These are phyloP conservation scores for Halocynthia aurantium DNA, from an alignment of 23 tunicate species.

Conservation along the genomic window DNA sequence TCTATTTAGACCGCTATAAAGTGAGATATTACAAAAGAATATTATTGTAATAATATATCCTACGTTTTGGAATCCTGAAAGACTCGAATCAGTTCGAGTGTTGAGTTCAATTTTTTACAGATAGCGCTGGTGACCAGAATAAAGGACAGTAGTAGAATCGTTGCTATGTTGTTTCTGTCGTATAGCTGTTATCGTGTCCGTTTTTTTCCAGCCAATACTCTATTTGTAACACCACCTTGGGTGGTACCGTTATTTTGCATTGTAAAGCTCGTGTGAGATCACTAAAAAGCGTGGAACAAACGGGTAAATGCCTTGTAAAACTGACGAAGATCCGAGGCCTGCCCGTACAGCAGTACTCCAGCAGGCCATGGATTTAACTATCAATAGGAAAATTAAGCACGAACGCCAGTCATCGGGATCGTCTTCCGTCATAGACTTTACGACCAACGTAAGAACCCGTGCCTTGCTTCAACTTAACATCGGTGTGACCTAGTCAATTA, in stretches of 20 bases:
- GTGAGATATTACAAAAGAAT: no score
- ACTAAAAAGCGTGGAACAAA: neutral
- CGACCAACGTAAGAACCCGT: no score
- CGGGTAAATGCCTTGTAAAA: constrained; percentile 68
- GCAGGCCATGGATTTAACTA: constrained; percentile 70
- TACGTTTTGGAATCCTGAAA: no score
- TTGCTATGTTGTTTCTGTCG: neutral
- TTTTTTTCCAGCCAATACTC: neutral
- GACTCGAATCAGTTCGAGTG: no score
- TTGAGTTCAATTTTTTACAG: no score
- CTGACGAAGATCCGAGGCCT: constrained; percentile 44
- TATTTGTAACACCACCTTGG: neutral
- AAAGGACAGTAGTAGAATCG: constrained; percentile 1
- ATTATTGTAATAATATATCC: no score
- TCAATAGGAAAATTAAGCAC: constrained; percentile 53
- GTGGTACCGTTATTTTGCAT: constrained; percentile 2
- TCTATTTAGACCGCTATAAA: no score
- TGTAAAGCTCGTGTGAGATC: no score
- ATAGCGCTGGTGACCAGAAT: constrained; percentile 1
- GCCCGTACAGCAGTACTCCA: constrained; percentile 23
- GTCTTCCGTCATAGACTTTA: no score
- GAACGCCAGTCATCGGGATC: constrained; percentile 1
- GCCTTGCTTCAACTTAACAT: no score
- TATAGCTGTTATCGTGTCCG: neutral
- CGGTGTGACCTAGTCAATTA: no score